Percentiles rank a stretch among this genome's conserved stretches.
Conservation (phyloP, 2,797 vertebrate species). For the Enteromius trimaculatus region DNA sequence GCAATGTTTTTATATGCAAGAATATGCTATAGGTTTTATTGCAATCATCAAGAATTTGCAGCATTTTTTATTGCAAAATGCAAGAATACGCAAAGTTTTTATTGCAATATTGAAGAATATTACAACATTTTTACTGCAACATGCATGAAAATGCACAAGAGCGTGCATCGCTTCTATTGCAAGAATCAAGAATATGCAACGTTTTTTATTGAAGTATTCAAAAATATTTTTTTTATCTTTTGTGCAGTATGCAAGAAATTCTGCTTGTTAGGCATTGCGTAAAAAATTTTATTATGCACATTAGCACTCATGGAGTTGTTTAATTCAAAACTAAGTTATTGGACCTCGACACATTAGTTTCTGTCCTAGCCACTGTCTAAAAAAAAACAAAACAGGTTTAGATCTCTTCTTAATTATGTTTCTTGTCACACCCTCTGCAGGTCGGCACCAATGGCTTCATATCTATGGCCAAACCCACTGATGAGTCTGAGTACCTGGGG, state of each 20-base stretch:
- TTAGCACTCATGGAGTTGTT: neutral
- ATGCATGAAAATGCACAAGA: neutral
- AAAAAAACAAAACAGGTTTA: neutral
- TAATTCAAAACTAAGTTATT: neutral
- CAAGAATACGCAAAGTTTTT: too few species aligned
- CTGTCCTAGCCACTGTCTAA: neutral
- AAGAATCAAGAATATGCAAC: neutral
- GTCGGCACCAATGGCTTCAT: slow-evolving; percentile 90
- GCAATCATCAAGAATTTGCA: too few species aligned
- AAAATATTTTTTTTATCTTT: too few species aligned
- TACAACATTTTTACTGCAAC: too few species aligned
- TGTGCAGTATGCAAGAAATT: neutral
- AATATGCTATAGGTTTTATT: too few species aligned
- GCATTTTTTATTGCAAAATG: too few species aligned
- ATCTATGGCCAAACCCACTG: slow-evolving; percentile 73
- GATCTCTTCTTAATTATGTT: neutral
- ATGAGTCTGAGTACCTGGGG: slow-evolving; percentile 79
- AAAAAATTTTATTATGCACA: neutral
- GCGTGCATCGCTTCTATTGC: neutral
- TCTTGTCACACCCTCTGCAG: slow-evolving; percentile 65
- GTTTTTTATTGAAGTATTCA: neutral
- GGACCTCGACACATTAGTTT: neutral
- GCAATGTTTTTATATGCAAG: neutral
- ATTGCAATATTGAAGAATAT: too few species aligned
- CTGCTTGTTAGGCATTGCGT: neutral